phyloP scores from a whole-genome alignment of 2,888 invertebrate species.

The Unio delphinus region DNA sequence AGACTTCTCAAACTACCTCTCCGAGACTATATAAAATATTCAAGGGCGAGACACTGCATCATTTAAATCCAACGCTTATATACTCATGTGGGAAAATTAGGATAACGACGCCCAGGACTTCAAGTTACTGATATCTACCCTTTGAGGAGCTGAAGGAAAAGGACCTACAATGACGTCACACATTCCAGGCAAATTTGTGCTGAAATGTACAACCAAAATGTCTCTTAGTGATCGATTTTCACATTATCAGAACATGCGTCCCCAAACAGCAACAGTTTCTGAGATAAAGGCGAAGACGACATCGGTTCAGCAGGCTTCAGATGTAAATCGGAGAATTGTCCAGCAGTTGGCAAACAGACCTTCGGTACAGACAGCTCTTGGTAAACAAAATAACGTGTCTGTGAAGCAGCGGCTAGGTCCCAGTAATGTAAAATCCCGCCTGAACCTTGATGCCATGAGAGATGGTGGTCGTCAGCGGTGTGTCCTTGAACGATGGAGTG shows the following conservation, averaged over 20 bases:
- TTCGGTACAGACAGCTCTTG: constrained; percentile 69
- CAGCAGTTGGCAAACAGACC: constrained; percentile 74
- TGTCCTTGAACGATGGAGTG: not conserved
- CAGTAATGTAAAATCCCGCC: constrained; percentile 55
- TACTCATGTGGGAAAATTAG: too few relatives aligned
- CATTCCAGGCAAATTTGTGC: too few relatives aligned
- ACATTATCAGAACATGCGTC: constrained; percentile 53
- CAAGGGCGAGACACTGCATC: too few relatives aligned
- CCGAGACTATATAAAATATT: too few relatives aligned
- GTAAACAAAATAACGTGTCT: constrained; percentile 12
- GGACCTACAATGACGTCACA: too few relatives aligned
- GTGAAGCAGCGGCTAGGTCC: constrained; percentile 44
- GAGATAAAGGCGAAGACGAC: constrained; percentile 60
- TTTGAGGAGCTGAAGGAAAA: too few relatives aligned
- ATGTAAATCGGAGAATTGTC: constrained; percentile 72
- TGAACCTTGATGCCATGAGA: constrained; percentile 45
- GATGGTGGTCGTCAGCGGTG: constrained; percentile 10
- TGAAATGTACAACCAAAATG: too few relatives aligned
- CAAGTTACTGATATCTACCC: too few relatives aligned
- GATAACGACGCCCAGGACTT: too few relatives aligned
- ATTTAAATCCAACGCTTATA: too few relatives aligned
- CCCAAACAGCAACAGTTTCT: constrained; percentile 48
- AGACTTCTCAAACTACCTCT: too few relatives aligned
- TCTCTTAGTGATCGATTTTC: constrained; percentile 44
- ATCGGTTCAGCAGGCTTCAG: constrained; percentile 55